A percentile compares a stretch with the other conserved stretches of the same genome.
Evolutionary conservation across 2,888 invertebrate genomes (phyloP).

Genomic region (Noctua janthe): DNA sequence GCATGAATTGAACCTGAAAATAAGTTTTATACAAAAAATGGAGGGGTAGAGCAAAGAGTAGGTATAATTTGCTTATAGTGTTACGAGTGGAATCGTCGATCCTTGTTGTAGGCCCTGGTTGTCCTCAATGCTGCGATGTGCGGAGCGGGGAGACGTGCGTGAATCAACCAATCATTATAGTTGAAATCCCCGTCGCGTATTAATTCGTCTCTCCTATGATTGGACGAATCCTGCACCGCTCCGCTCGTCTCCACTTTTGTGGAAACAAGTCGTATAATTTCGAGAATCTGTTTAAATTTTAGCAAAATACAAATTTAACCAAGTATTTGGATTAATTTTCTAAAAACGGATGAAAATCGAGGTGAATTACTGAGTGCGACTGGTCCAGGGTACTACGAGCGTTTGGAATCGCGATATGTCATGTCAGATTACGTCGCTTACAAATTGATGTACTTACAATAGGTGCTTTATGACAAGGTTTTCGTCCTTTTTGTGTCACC

Average conservation of each 20-base stretch:
- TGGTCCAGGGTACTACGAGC: neutral
- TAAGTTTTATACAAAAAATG: neutral
- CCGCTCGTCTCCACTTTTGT: neutral
- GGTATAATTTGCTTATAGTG: neutral
- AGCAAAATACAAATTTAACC: neutral
- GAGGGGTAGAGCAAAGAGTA: neutral
- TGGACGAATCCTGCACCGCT: neutral
- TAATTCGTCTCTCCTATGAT: neutral
- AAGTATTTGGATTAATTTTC: neutral
- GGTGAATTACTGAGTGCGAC: neutral
- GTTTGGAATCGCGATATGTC: neutral
- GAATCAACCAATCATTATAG: neutral
- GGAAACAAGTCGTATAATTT: neutral
- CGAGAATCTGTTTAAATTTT: neutral
- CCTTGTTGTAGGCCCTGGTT: neutral
- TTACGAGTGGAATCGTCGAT: neutral
- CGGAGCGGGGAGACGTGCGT: neutral
- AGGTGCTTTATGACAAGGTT: constrained; percentile 94
- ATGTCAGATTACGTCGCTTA: neutral
- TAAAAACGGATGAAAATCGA: neutral
- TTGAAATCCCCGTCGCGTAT: neutral
- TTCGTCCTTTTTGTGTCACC: constrained; percentile 93
- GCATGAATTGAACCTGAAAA: constrained; percentile 86
- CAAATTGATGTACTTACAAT: constrained; percentile 83
- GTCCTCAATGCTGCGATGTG: neutral